These are phyloP conservation scores for Plectropomus leopardus DNA, from an alignment of 2,113 vertebrate species.

Conservation along the genomic window DNA sequence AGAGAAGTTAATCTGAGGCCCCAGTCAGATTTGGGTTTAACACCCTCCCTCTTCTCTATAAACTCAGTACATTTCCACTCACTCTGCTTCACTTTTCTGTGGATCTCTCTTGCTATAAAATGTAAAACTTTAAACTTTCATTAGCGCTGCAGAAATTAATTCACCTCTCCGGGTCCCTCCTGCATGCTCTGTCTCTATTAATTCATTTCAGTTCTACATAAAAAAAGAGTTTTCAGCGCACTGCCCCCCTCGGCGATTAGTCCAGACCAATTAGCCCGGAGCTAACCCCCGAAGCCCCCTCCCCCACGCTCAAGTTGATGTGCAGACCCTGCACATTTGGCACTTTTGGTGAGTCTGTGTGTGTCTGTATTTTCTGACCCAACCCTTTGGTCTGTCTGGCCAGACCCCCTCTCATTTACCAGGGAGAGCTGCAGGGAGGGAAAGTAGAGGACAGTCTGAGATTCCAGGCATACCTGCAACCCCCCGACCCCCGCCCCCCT, in stretches of 20 bases:
- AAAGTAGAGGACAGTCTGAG: constrained; percentile 77
- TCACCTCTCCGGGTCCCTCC: not conserved
- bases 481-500: constrained; percentile 31
- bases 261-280: constrained; percentile 60
- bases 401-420: constrained; percentile 72
- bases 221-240: constrained; percentile 7
- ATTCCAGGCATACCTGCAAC: constrained; percentile 80
- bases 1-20: constrained; percentile 68
- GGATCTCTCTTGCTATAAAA: constrained; percentile 10
- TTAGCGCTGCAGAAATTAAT: not conserved
- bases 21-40: constrained; percentile 68
- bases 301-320: constrained; percentile 48
- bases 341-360: constrained; percentile 44
- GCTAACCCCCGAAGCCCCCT: constrained; percentile 14
- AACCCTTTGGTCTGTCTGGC: constrained; percentile 55
- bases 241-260: constrained; percentile 5
- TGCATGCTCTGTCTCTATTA: not conserved
- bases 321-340: constrained; percentile 55
- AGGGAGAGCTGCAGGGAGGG: constrained; percentile 61
- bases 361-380: constrained; percentile 47
- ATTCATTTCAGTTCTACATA: not conserved
- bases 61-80: constrained; percentile 82
- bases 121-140: constrained; percentile 25
- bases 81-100: constrained; percentile 39
- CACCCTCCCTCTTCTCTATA: constrained; percentile 52